Base-by-base conservation (phyloP, 2,113 vertebrate species). In the Chloropsis cyanopogon region DNA sequence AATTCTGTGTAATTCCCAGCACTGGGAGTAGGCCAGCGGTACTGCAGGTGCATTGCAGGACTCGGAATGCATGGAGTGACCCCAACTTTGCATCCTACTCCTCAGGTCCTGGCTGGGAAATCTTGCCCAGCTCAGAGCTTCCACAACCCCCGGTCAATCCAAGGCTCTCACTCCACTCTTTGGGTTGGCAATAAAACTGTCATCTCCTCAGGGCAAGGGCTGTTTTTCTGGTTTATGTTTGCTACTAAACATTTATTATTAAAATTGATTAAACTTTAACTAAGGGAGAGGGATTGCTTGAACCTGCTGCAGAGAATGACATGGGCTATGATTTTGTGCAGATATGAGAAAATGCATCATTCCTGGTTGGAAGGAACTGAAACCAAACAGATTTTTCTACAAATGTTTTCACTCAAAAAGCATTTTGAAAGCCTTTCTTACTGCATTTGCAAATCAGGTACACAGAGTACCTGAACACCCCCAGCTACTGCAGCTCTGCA, bases 41-140 rank as follows among this genome's bases (percentile, higher is more conserved):
- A 44, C 69, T 68, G 73, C 64, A 50, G 24, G 47, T 1, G 4
- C 35, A 12, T 56, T 70, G 56, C 28, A 71, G 66, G 76, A 37
- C 6, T 29, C 0, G 0, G n/a, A 52, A 25, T 41, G 20, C 6
- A 10, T 0, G 3, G 42, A 35, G 12, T n/a, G 49, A 46, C 22
- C 10, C 5, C 44, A 47, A 0, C 39, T 83, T 59, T 28, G 20
- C 57, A 12, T 46, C 3, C 1, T 0, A 0, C 14, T 86, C 66
- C 76, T 57, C 2, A 1, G 22, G 52, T 8, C 24, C 29, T 0
- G 6, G n/a, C 52, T 33, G 33, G 57, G 63, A 84, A 26, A 8
- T 2, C 59, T 54, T 11, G 2, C 26, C 37, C 76, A 39, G 21
- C 29, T 50, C 10, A 0, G 42, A 59, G 33, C 44, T 12, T 20